Percentiles rank a stretch among this genome's conserved stretches.
phyloP scores from a whole-genome alignment of 2,797 vertebrate species.

The Diceros bicornis region DNA sequence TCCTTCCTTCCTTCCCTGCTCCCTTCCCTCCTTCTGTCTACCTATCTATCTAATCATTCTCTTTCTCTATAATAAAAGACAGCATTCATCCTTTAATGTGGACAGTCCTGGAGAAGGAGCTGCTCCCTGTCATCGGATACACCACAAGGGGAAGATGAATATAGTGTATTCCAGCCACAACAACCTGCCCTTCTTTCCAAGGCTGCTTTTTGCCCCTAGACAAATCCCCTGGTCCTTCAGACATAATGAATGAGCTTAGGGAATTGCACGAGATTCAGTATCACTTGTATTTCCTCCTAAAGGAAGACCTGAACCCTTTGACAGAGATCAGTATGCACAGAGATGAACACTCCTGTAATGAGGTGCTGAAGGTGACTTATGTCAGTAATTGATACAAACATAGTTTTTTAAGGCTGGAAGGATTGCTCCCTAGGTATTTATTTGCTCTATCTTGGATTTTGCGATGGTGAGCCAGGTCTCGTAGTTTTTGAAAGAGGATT shows the following conservation, averaged over 20 bases:
- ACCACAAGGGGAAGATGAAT: conserved; percentile 72
- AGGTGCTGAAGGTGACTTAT: conserved; percentile 89
- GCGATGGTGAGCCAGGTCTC: conserved; percentile 13
- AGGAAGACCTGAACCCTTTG: conserved; percentile 87
- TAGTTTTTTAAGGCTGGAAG: conserved; percentile 74
- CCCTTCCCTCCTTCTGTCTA: background rate
- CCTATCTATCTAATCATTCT: background rate
- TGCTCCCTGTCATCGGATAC: conserved; percentile 69
- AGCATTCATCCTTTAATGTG: conserved; percentile 78
- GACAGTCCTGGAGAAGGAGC: conserved; percentile 78
- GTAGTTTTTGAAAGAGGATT: conserved; percentile 69
- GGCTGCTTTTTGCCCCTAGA: conserved; percentile 69
- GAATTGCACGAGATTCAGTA: conserved; percentile 86
- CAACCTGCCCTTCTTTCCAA: conserved; percentile 85
- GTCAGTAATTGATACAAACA: conserved; percentile 83
- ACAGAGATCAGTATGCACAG: conserved; percentile 87
- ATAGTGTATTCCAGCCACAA: conserved; percentile 76
- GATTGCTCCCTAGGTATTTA: conserved; percentile 74
- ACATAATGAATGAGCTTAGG: conserved; percentile 90
- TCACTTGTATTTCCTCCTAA: conserved; percentile 90
- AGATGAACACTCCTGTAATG: conserved; percentile 86
- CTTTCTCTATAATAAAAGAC: background rate
- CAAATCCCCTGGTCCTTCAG: conserved; percentile 84
- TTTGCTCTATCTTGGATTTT: conserved; percentile 82
- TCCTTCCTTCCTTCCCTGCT: background rate